Evolutionary conservation across 2,113 vertebrate genomes (phyloP), one percentile per base, ranked within the genome.

Genomic region (Centropristis striata): DNA sequence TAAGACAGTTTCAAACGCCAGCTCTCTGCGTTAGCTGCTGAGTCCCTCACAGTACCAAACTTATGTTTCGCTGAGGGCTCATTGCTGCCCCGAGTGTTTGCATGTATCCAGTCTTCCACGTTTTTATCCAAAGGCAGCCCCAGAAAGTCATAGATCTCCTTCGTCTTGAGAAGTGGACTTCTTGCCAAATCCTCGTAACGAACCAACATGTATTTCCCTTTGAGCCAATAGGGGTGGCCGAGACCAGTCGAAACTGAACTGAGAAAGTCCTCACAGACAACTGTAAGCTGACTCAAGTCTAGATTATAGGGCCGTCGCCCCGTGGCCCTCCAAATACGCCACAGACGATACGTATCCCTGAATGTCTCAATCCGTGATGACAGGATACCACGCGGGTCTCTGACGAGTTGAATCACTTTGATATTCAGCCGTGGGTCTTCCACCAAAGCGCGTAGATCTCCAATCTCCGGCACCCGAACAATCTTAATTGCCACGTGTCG

Each of bases 171-270:
- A 83, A 97, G 96, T 20, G 98, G 98, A 82, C 97, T 97, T 78
- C 96, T 89, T 9, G 98, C 97, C 92, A 99, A 92, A 92, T 99
- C 98, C 95, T 99, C 98, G 0, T 99, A 99, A 69, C 98, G 95
- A 85, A 99, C 96, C 88, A 99, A 74, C 97, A 99, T 99, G 93
- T 99, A 99, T 80, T 97, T 97, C 86, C 97, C 97, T 88, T 97
- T 98, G 50, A 99, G 96, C 98, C 98, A 99, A 0, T 92, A 76
- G 0, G 98, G 98, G 80, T 96, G 94, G 85, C 85, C 96, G 78
- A 99, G 95, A 79, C 97, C 98, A 0, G 97, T 99, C 53, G 96
- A 96, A 71, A 98, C 97, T 0, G 98, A 99, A 87, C 94, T 97
- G 90, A 96, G 94, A 83, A 98, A 99, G 95, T 99, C 98, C 84